Evolutionary conservation across 2,113 vertebrate genomes (phyloP), one percentile per base, ranked within the genome.

Genomic region (Eclectus roratus): DNA sequence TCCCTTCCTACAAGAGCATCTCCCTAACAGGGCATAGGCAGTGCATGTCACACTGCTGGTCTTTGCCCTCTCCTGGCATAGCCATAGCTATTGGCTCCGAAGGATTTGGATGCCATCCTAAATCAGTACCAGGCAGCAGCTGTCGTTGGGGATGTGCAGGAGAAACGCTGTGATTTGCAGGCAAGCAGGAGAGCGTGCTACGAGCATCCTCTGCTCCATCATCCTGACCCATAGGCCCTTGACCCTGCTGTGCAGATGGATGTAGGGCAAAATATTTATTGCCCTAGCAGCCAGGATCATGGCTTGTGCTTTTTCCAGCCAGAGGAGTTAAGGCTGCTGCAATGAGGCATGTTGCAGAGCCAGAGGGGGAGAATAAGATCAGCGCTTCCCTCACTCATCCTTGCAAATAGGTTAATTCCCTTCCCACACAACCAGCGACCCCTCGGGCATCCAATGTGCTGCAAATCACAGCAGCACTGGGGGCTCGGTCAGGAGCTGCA

Each of bases 61-160:
- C 46, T 47, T 47, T 47, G 46, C 46, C 20, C 11, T 47, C 20
- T 47, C n/a, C 72, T 31, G 77, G 63, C 61, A n/a, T 58, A 15
- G 85, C 25, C 4, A 0, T 9, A 29, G 66, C 91, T 0, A 4
- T 35, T 25, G n/a, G 15, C 56, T 88, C 56, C 12, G 0, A 21
- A 84, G 46, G 25, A 0, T 64, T 84, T 85, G 93, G 80, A 64
- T 77, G 58, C 69, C 43, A 28, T 49, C 77, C 69, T 33, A n/a
- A 56, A 74, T 0, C 0, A 1, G 29, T 6, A 13, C 72, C 78
- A 46, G 33, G 33, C 50, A 19, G 68, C 31, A 23, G 69, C 18
- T 73, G 60, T 39, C 2, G 3, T 35, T 0, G 11, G 17, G n/a
- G 31, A 44, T 1, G 9, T 8, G 72, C 8, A 3, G 44, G 66